These are phyloP conservation scores for Leptosomus discolor DNA, from an alignment of 2,113 vertebrate genomes.

Conservation along the genomic window DNA sequence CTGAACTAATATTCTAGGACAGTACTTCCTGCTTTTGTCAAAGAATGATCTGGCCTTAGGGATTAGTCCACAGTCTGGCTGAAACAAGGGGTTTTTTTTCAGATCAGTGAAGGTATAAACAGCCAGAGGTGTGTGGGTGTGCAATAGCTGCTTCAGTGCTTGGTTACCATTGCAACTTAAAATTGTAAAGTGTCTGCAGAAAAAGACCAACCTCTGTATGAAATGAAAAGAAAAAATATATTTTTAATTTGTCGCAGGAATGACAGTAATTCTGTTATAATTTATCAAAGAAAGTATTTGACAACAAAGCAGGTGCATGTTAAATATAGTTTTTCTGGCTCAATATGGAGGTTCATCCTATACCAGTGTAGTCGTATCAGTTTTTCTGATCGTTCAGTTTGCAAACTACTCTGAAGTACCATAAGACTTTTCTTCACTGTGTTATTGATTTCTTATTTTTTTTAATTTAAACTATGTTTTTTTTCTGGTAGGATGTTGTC, in stretches of 20 bases:
- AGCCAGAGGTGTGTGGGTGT: not conserved
- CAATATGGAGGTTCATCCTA: not conserved
- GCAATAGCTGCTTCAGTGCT: slow-evolving; percentile 2
- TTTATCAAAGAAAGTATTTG: not conserved
- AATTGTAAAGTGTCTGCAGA: not conserved
- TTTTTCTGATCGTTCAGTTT: not conserved
- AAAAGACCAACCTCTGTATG: not conserved
- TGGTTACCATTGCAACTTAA: not conserved
- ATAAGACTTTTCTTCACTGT: not conserved
- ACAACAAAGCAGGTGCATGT: not conserved
- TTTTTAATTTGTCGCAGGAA: not conserved
- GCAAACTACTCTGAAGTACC: not conserved
- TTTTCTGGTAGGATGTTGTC: not conserved
- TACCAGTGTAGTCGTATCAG: not conserved
- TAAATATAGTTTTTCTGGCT: not conserved
- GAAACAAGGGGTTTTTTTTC: not conserved
- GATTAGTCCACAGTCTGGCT: not conserved
- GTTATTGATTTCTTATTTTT: not conserved
- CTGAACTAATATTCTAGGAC: slow-evolving; percentile 23
- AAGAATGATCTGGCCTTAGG: slow-evolving; percentile 1
- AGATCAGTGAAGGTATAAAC: not conserved
- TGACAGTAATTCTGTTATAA: not conserved
- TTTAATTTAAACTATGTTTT: not conserved
- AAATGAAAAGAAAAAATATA: not conserved
- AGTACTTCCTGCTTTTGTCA: slow-evolving; percentile 18